Evolutionary conservation across 2,888 invertebrate species (phyloP).

Genomic region (Cistogaster globosa): DNA sequence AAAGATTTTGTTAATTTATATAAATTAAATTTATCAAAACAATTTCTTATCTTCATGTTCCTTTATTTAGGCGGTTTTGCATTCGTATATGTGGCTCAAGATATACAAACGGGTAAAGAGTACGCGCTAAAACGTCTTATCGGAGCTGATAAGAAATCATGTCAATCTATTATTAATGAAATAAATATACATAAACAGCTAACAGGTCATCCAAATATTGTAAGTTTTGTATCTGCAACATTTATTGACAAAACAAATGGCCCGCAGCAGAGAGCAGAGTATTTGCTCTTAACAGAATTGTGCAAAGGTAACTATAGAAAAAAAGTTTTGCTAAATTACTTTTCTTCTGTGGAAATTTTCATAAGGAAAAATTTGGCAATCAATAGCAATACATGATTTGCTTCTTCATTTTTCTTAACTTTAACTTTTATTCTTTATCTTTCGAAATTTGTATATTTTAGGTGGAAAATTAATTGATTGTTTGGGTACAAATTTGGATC

Average conservation of each 20-base stretch:
- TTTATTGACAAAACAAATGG: slow-evolving; percentile 91
- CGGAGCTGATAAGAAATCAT: slow-evolving; percentile 92
- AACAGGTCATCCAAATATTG: slow-evolving; percentile 95
- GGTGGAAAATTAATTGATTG: slow-evolving; percentile 82
- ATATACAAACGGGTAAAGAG: slow-evolving; percentile 91
- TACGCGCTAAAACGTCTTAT: slow-evolving; percentile 96
- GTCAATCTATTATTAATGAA: slow-evolving; percentile 91
- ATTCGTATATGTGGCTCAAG: slow-evolving; percentile 97
- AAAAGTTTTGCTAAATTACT: no score
- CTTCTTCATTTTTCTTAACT: not conserved
- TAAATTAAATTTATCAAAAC: not conserved
- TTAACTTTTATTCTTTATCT: not conserved
- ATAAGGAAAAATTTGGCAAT: slow-evolving; percentile 70
- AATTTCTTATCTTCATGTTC: slow-evolving; percentile 30
- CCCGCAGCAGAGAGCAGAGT: slow-evolving; percentile 93
- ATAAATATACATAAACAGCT: slow-evolving; percentile 93
- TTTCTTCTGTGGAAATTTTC: no score
- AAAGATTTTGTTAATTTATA: not conserved
- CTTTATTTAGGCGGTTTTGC: slow-evolving; percentile 94
- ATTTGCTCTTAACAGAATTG: slow-evolving; percentile 94
- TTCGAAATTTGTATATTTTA: slow-evolving; percentile 53
- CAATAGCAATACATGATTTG: not conserved
- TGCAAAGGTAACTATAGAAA: slow-evolving; percentile 87
- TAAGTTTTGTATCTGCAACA: slow-evolving; percentile 93
- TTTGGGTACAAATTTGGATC: slow-evolving; percentile 78